Evolutionary conservation across 2,113 vertebrate species (phyloP), one percentile per base, ranked within the genome.

Genomic region (Sinocyclocheilus anophthalmus): DNA sequence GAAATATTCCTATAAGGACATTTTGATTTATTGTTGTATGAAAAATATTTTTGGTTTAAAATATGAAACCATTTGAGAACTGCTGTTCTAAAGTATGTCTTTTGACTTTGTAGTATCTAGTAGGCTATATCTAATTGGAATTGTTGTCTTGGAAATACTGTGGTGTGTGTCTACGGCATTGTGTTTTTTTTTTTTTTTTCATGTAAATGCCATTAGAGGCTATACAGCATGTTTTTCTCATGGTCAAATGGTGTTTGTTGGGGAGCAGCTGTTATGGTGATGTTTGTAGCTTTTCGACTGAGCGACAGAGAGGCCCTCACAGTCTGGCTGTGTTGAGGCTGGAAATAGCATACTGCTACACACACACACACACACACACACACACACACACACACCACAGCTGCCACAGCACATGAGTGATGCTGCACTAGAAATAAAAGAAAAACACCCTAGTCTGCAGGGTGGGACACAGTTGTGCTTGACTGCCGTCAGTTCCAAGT

Each of bases 261-360:
- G 67, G 50, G 82, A 84, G 67, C 69, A 57, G 50, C 82, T 73
- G 67, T 59, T 84, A 57, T 73, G 69, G 75, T 84, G 81, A 83
- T 83, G 67, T 37, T 33, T 83, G 65, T 57, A 37, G 67, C 30
- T 59, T 83, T 83, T 59, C 48, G 67, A 55, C 48, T 39, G 30
- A 24, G 65, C 65, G 72, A 70, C 42, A 79, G 55, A 61, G 77
- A 79, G 77, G 50, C 81, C 65, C 24, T 65, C 80, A 82, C 26
- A 50, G 80, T 69, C 80, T 82, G 65, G 48, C 26, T 70, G 42
- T 11, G 37, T 53, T 73, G 18, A 84, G 48, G 65, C 67, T 84
- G 67, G 50, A 84, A 84, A 84, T 84, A 84, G 50, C 82, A 57
- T 14, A 53, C 20, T 63, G 55, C 55, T 0, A 24, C 67, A 42